phyloP scores from a whole-genome alignment of 2,797 vertebrate species.

The Poecilia gillii region DNA sequence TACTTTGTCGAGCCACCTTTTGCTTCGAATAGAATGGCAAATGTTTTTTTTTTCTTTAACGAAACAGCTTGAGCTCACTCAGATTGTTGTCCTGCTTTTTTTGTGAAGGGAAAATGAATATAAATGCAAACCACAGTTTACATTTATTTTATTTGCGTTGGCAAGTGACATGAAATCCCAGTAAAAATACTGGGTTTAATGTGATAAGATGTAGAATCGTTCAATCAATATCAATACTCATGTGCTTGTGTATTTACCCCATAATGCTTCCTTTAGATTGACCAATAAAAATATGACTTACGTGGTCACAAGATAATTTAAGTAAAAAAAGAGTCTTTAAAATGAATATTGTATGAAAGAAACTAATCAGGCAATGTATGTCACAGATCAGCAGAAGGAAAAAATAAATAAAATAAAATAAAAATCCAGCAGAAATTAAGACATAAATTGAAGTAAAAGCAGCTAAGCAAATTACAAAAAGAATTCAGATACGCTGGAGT shows the following conservation, averaged over 20 bases:
- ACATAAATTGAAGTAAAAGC: neutral
- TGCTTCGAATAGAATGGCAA: neutral
- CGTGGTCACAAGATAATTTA: neutral
- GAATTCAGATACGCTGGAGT: slow-evolving; percentile 1
- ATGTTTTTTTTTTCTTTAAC: too few species aligned
- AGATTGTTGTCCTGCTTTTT: neutral
- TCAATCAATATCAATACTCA: neutral
- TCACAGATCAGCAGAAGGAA: neutral
- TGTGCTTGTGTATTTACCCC: neutral
- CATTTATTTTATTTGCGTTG: neutral
- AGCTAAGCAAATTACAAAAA: slow-evolving; percentile 12
- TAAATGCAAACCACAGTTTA: neutral
- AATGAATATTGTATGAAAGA: neutral
- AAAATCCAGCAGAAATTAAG: neutral
- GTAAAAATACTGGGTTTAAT: neutral
- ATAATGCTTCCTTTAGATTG: neutral
- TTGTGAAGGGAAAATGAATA: neutral
- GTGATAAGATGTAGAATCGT: neutral
- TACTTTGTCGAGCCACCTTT: neutral
- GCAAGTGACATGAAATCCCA: neutral
- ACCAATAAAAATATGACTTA: neutral
- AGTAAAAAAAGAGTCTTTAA: neutral
- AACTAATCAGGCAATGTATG: neutral
- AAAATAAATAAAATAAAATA: neutral
- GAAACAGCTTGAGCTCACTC: neutral